Evolutionary conservation across 2,888 invertebrate species (phyloP), one percentile per base, ranked within the genome.

Genomic region (Trichopoda pennipes): DNA sequence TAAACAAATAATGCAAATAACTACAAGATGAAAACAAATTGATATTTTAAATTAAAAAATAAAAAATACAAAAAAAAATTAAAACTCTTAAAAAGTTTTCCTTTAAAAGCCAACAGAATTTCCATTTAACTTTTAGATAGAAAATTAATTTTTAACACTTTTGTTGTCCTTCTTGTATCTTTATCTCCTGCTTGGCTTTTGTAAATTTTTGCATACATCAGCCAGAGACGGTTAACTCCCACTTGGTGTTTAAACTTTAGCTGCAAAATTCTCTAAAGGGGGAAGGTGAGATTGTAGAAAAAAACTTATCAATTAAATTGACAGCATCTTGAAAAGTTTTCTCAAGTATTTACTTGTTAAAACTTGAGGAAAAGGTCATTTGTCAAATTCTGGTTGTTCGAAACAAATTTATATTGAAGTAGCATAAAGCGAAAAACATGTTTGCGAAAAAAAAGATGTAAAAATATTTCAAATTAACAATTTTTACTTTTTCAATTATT

Each of bases 281-380:
- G 21, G 38, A 58, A 28, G 19, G 47, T 8, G 3, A 2, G 47
- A 12, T 19, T 9, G 47, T 6, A 44, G 47, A 17, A 58, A 56
- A n/a, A 60, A 66, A 76, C 17, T 73, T 76, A 78, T 77, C 81
- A 81, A 81, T 78, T 81, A 78, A 78, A 78, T 81, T 81, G 68
- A 49, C 58, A 77, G 73, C 73, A 81, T 80, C 75, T 80, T 75
- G 76, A 60, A 55, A 72, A 76, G 53, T 74, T 69, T 38, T 69
- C 63, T 32, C 63, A 77, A 81, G 69, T 51, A 73, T 68, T 77
- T 77, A 64, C 73, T 74, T 77, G 69, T 78, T 78, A 63, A 69
- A 78, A 81, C 53, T 73, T 70, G 44, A 12, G 53, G 63, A 81
- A 73, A 81, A 69, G 73, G 81, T 77, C 73, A 69, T 74, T 81